phyloP scores from a whole-genome alignment of 2,113 vertebrate genomes.

The Loxodonta africana region DNA sequence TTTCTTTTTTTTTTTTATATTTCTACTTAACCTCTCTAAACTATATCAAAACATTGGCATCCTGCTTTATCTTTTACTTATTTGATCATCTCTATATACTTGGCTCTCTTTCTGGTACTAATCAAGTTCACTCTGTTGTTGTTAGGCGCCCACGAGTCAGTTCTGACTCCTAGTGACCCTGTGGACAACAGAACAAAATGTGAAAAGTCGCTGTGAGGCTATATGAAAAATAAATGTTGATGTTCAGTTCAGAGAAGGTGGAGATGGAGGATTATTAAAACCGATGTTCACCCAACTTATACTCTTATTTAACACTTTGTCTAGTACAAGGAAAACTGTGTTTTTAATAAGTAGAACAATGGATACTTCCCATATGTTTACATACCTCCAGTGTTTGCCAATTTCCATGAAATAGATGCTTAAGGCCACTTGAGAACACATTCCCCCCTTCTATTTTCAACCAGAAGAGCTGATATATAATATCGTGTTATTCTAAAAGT shows the following conservation, averaged over 20 bases:
- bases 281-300: background rate
- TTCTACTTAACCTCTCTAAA: conserved; percentile 58
- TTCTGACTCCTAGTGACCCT: too few relatives aligned
- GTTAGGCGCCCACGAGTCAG: too few relatives aligned
- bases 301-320: conserved; percentile 19
- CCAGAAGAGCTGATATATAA: background rate
- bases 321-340: background rate
- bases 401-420: background rate
- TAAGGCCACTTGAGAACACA: background rate
- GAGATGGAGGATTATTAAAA: background rate
- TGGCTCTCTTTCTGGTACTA: conserved; percentile 38
- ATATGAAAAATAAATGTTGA: background rate
- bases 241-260: background rate
- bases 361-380: background rate
- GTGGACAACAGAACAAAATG: too few relatives aligned
- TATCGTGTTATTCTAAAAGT: conserved; percentile 51
- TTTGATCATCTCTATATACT: conserved; percentile 55
- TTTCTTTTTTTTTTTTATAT: conserved; percentile 53
- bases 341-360: background rate
- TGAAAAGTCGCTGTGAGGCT: too few relatives aligned
- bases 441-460: background rate
- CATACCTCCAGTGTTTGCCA: background rate
- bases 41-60: conserved; percentile 40
- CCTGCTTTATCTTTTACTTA: conserved; percentile 39
- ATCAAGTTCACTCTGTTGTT: conserved; percentile 26